A percentile compares a stretch with the other conserved stretches of the same genome.
Conservation (phyloP, 2,113 vertebrate genomes). For the Pygoscelis antarcticus region DNA sequence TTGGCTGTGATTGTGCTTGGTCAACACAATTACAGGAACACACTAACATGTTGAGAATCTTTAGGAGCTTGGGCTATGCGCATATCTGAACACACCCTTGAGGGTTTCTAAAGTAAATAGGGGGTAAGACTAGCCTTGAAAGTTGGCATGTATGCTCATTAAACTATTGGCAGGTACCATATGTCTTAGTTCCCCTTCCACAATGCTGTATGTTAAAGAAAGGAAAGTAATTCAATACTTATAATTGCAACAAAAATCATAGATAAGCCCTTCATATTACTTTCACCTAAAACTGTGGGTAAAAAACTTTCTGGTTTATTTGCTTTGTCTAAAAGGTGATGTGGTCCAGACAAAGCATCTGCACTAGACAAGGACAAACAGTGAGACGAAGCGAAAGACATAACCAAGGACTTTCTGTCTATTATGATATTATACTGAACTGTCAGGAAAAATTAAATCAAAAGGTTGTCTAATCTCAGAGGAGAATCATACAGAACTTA, state of each 20-base stretch:
- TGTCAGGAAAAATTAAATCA: constrained; percentile 64
- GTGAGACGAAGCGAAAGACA: neutral
- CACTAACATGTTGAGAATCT: neutral
- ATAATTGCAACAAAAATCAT: neutral
- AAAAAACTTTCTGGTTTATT: neutral
- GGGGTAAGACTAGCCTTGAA: neutral
- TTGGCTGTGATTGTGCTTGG: neutral
- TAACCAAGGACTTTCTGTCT: constrained; percentile 27
- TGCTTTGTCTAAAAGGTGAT: neutral
- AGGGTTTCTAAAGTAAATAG: neutral
- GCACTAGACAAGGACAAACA: neutral
- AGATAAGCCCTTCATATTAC: neutral
- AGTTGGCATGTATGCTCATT: neutral
- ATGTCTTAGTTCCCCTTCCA: neutral
- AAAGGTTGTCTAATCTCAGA: constrained; percentile 52
- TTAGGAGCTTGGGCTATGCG: neutral
- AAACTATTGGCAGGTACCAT: neutral
- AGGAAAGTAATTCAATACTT: neutral
- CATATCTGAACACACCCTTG: neutral
- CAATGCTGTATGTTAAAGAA: neutral
- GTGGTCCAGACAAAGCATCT: neutral
- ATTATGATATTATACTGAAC: constrained; percentile 21
- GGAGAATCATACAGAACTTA: constrained; percentile 2
- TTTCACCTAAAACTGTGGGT: neutral
- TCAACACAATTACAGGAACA: neutral